Evolutionary conservation across 2,797 vertebrate genomes (phyloP).

Genomic region (Hemitrygon akajei): DNA sequence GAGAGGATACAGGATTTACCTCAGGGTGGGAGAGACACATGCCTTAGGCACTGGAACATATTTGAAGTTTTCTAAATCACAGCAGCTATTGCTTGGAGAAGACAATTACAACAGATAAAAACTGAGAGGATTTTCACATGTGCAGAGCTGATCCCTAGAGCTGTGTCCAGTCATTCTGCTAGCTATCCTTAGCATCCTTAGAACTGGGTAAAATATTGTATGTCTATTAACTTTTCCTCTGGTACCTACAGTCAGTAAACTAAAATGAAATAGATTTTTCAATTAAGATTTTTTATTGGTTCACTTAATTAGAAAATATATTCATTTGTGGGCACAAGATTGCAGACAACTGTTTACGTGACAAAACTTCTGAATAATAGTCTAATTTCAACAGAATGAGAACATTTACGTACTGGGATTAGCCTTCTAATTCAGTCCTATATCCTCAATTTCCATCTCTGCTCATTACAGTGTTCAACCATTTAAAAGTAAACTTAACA

Average conservation of each 20-base stretch:
- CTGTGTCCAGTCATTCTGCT: not conserved
- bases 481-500: not conserved
- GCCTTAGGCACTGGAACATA: not conserved
- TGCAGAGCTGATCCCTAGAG: not conserved
- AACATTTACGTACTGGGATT: not conserved
- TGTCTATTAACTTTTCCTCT: not conserved
- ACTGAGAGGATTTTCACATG: slow-evolving; percentile 7
- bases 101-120: not conserved
- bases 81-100: not conserved
- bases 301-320: slow-evolving; percentile 31
- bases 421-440: too few species aligned
- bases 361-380: not conserved
- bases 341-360: not conserved
- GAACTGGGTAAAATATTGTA: not conserved
- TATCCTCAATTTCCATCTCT: not conserved
- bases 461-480: not conserved
- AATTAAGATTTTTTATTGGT: slow-evolving; percentile 3
- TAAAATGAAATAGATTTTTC: slow-evolving; percentile 27
- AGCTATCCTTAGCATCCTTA: not conserved
- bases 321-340: not conserved
- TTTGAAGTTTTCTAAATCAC: not conserved
- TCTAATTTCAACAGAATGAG: not conserved
- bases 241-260: slow-evolving; percentile 6
- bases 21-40: not conserved
- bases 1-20: not conserved